Conservation (phyloP, 1,140 invertebrate genomes). For the Scaptomyza graminum region DNA sequence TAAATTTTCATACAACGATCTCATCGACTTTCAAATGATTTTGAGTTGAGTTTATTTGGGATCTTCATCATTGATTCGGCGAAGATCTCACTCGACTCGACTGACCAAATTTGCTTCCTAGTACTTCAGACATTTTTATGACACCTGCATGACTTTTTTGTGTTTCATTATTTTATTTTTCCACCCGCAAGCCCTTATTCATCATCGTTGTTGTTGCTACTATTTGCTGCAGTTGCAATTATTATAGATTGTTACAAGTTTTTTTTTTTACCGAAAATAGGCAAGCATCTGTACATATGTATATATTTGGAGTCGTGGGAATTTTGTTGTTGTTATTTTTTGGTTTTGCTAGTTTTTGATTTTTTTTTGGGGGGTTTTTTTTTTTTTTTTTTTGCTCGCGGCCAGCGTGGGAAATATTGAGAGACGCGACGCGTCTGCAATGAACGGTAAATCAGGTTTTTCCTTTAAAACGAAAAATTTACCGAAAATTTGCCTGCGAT, state of each 20-base stretch:
- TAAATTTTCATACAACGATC: conserved; percentile 8
- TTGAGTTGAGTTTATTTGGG: conserved; percentile 14
- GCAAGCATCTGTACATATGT: conserved; percentile 29
- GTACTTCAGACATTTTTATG: conserved; percentile 61
- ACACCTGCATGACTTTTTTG: conserved; percentile 71
- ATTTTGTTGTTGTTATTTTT: conserved; percentile 59
- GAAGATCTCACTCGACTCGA: conserved; percentile 14
- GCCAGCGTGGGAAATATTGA: conserved; percentile 77
- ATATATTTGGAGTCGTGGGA: conserved; percentile 78
- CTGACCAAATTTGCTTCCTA: conserved; percentile 47
- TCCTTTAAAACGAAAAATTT: conserved; percentile 54
- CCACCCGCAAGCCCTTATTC: conserved; percentile 61
- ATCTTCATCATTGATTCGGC: conserved; percentile 22
- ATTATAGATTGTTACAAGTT: conserved; percentile 77
- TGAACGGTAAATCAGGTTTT: conserved; percentile 78
- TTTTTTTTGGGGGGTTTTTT: conserved; percentile 15
- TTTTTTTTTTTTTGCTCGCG: conserved; percentile 52
- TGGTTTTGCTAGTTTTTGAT: conserved; percentile 26
- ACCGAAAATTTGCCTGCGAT: conserved; percentile 63
- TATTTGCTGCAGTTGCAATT: conserved; percentile 60
- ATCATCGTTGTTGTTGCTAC: conserved; percentile 38
- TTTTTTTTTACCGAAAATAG: conserved; percentile 47
- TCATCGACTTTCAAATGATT: conserved; percentile 16
- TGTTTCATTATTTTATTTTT: conserved; percentile 29
- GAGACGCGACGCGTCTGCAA: conserved; percentile 55